Percentiles rank a stretch among this genome's conserved stretches.
phyloP scores from a whole-genome alignment of 2,797 vertebrate genomes.

The Pantherophis alleghaniensis region DNA sequence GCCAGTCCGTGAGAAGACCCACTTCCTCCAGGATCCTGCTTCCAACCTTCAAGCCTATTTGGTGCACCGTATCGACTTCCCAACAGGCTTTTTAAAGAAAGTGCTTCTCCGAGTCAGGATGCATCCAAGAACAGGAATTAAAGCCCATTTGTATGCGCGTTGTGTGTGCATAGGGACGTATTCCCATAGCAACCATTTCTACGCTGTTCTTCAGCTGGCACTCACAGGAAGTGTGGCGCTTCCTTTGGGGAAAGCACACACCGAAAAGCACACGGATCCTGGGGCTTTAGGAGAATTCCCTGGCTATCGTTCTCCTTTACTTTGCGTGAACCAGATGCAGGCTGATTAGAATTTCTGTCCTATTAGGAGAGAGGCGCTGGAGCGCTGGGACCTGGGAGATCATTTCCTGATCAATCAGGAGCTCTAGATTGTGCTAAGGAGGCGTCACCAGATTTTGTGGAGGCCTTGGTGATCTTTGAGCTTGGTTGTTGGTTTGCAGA shows the following conservation, averaged over 20 bases:
- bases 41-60: background rate
- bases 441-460: background rate
- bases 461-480: background rate
- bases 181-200: background rate
- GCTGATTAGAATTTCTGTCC: background rate
- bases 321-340: no score
- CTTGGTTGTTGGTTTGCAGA: background rate
- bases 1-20: rapidly evolving
- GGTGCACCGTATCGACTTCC: background rate
- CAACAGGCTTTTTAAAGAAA: background rate
- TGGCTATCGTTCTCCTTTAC: background rate
- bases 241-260: background rate
- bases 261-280: rapidly evolving
- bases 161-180: background rate
- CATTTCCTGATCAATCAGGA: background rate
- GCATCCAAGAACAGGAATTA: background rate
- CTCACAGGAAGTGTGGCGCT: background rate
- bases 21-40: background rate
- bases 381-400: background rate
- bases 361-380: background rate
- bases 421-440: background rate
- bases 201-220: no score
- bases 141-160: background rate
- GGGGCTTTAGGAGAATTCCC: background rate
- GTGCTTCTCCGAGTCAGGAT: background rate